phyloP scores from a whole-genome alignment of 2,797 vertebrate genomes.

The Xerus rutilus region DNA sequence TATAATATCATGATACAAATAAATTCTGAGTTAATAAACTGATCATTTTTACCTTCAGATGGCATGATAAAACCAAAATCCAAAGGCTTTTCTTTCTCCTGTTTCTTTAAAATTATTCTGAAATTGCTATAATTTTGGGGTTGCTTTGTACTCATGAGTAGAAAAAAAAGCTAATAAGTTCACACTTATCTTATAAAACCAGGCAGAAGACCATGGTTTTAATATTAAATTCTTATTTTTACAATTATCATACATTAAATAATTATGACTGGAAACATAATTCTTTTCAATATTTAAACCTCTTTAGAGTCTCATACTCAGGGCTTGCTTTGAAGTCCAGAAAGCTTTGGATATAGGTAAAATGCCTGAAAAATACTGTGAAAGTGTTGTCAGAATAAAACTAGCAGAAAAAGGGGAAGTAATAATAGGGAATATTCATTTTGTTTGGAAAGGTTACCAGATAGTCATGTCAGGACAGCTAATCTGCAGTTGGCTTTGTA shows the following conservation, averaged over 20 bases:
- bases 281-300: slow-evolving; percentile 36
- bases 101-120: not conserved
- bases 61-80: not conserved
- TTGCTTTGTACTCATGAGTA: slow-evolving; percentile 17
- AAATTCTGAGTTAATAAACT: slow-evolving; percentile 23
- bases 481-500: not conserved
- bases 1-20: not conserved
- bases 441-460: slow-evolving; percentile 42
- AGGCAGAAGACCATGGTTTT: slow-evolving; percentile 47
- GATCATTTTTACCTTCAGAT: slow-evolving; percentile 8
- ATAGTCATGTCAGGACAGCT: not conserved
- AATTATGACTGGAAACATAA: slow-evolving; percentile 31
- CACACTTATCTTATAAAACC: not conserved
- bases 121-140: not conserved
- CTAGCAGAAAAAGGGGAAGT: not conserved
- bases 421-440: slow-evolving; percentile 28
- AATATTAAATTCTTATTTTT: slow-evolving; percentile 39
- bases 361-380: not conserved
- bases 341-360: slow-evolving; percentile 14
- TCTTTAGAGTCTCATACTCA: not conserved
- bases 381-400: slow-evolving; percentile 22
- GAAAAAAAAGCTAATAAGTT: not conserved
- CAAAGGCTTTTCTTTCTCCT: not conserved
- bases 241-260: not conserved
- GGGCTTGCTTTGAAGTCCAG: slow-evolving; percentile 43